A percentile compares a stretch with the other conserved stretches of the same genome.
These are phyloP conservation scores for Spinus olivaceus DNA, from an alignment of 2,797 vertebrate genomes.

Conservation along the genomic window DNA sequence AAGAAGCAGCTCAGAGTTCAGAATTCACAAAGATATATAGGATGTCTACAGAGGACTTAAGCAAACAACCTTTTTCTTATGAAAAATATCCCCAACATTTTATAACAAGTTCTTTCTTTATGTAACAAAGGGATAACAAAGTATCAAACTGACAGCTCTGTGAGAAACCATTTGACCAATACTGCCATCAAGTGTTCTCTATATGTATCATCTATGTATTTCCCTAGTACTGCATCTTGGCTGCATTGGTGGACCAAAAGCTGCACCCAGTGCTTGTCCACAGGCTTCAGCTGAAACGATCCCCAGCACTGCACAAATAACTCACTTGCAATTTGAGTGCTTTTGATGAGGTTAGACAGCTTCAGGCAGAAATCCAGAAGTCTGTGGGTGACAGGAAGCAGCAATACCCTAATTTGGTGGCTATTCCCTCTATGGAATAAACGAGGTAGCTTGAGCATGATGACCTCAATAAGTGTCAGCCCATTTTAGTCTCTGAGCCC, in stretches of 20 bases:
- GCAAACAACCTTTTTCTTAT: neutral
- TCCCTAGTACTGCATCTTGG: neutral
- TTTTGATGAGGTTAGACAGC: neutral
- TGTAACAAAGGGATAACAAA: neutral
- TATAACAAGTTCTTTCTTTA: neutral
- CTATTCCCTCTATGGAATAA: neutral
- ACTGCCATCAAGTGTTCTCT: constrained; percentile 64
- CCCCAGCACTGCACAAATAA: neutral
- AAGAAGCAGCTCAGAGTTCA: neutral
- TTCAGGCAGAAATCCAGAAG: neutral
- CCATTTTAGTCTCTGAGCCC: no score
- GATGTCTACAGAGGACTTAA: neutral
- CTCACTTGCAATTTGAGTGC: neutral
- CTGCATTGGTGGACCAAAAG: neutral
- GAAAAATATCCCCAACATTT: neutral
- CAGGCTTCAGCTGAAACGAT: neutral
- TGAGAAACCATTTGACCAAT: neutral
- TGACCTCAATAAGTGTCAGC: neutral
- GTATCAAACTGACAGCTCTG: neutral
- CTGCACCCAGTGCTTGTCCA: neutral
- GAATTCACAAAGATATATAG: neutral
- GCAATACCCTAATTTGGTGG: neutral
- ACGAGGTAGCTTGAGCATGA: neutral
- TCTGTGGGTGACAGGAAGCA: neutral
- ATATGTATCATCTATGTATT: neutral